Evolutionary conservation across 92 coral and sea anemone species (phyloP), one percentile per base, ranked within the genome.

Genomic region (Montipora capitata): DNA sequence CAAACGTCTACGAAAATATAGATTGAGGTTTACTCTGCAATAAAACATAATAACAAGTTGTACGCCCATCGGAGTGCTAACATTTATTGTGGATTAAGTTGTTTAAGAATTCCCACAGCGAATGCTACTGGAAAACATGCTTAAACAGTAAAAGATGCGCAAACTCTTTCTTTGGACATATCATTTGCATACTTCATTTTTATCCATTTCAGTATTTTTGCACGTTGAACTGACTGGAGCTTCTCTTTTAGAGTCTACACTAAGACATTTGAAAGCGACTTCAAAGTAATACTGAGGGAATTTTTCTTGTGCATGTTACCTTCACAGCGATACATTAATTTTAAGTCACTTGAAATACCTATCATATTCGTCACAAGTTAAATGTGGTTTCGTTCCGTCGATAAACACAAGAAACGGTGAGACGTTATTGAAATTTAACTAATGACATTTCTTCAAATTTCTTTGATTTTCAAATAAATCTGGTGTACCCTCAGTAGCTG

Each of bases 21-120:
- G 20, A 8, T 3, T n/a, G 3, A 15, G 39, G 43, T 43, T 48
- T 45, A 44, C 43, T 64, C 59, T 14, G 38, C 38, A 2, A 16
- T 51, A 51, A 7, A 14, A 18, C 10, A n/a, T 6, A 9, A 57
- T 56, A 57, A 4, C 49, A 13, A 43, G 16, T 17, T 44, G 12
- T 27, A 13, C 45, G 74, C 44, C 67, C 27, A n/a, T 77, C 52
- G n/a, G 40, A 59, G 54, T 56, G 49, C 5, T 18, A 14, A 79
- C 1, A 4, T 5, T 52, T 45, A 38, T 10, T 16, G 77, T 52
- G 42, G 73, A 43, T 68, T 81, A 35, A 67, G 76, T 68, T 52
- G 52, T 80, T 68, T 80, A 15, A 5, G 68, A 68, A 6, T 63
- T 64, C 85, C 85, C 56, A 56, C 77, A 52, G 54, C n/a, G 77